phyloP scores from a whole-genome alignment of 2,888 invertebrate genomes.

The Andrena marginata region DNA sequence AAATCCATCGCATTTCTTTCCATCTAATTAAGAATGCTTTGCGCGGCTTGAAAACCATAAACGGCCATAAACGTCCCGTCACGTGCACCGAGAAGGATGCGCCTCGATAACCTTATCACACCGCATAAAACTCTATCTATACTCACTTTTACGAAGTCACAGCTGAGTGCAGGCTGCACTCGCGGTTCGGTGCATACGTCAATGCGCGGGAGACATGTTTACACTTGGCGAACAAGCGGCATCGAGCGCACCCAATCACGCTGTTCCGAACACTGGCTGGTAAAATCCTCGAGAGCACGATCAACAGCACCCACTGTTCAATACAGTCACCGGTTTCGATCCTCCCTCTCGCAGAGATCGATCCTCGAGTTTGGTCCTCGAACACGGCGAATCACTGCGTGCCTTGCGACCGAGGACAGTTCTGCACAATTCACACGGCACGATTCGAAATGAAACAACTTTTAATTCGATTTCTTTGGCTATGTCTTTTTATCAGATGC shows the following conservation, averaged over 20 bases:
- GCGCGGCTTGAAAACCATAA: not conserved
- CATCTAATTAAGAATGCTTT: not conserved
- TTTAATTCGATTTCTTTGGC: not conserved
- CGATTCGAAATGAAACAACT: not conserved
- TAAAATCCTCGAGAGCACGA: not conserved
- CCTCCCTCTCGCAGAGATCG: not conserved
- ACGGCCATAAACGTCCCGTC: not conserved
- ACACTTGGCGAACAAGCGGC: slow-evolving; percentile 75
- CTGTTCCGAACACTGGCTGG: slow-evolving; percentile 20
- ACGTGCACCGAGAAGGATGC: slow-evolving; percentile 24
- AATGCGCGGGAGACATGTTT: slow-evolving; percentile 79
- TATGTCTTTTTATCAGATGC: not conserved
- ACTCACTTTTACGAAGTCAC: slow-evolving; percentile 62
- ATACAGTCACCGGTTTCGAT: slow-evolving; percentile 8
- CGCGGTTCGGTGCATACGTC: slow-evolving; percentile 65
- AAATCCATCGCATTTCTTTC: not conserved
- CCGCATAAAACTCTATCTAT: slow-evolving; percentile 6
- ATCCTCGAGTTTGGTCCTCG: not conserved
- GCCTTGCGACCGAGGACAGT: not conserved
- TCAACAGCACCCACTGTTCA: slow-evolving; percentile 5
- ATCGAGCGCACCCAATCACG: slow-evolving; percentile 67
- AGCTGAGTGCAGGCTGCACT: slow-evolving; percentile 53
- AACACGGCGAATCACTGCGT: not conserved
- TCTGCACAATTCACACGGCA: not conserved
- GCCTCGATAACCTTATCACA: slow-evolving; percentile 30